phyloP scores from a whole-genome alignment of 2,113 vertebrate species.

The Alethe diademata region DNA sequence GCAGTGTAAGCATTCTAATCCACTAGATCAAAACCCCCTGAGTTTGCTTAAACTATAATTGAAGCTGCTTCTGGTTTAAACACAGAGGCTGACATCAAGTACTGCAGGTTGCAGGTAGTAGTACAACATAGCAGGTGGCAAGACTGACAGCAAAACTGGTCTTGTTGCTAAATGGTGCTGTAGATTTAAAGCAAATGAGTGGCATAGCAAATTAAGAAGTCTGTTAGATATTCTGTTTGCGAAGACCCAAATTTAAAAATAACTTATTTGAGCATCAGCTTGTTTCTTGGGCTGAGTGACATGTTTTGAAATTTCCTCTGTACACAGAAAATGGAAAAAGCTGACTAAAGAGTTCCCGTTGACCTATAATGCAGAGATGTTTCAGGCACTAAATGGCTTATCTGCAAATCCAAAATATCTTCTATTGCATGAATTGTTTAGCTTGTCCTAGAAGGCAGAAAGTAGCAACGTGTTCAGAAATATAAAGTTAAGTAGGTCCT shows the following conservation, averaged over 20 bases:
- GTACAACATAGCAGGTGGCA: not conserved
- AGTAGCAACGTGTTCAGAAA: not conserved
- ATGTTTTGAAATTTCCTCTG: slow-evolving; percentile 58
- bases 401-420: not conserved
- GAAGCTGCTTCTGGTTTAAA: not conserved
- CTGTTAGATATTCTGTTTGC: slow-evolving; percentile 35
- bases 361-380: slow-evolving; percentile 24
- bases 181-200: not conserved
- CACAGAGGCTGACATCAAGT: not conserved
- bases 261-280: slow-evolving; percentile 49
- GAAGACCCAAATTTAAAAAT: slow-evolving; percentile 45
- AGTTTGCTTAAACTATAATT: not conserved
- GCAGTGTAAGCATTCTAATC: not conserved
- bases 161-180: not conserved
- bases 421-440: not conserved
- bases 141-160: not conserved
- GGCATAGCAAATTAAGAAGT: slow-evolving; percentile 32
- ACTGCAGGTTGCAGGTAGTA: not conserved
- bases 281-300: slow-evolving; percentile 53
- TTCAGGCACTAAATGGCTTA: not conserved
- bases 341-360: slow-evolving; percentile 50
- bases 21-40: not conserved
- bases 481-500: not conserved
- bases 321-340: slow-evolving; percentile 33
- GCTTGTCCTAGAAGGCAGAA: not conserved